Conservation (phyloP, 1,140 invertebrate species). For the Anagrus nilaparvatae region DNA sequence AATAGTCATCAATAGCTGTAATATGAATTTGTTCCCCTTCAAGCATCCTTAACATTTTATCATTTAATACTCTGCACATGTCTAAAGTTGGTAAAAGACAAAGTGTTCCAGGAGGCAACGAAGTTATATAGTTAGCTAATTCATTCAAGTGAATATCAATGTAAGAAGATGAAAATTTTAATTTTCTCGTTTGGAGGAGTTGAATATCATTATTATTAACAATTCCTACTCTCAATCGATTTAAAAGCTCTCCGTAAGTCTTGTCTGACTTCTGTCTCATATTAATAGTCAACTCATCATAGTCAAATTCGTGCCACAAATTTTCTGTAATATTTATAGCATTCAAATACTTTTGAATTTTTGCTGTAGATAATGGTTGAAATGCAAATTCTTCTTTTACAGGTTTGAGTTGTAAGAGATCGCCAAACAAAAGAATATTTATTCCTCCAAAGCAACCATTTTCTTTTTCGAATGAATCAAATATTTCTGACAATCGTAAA, state of each 20-base stretch:
- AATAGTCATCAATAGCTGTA: conserved; percentile 17
- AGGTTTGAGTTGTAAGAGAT: conserved; percentile 25
- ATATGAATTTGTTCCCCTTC: conserved; percentile 19
- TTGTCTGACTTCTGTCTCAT: conserved; percentile 18
- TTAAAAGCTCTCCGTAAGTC: conserved; percentile 16
- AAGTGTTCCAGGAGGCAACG: conserved; percentile 14
- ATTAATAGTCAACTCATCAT: conserved; percentile 21
- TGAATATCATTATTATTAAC: conserved; percentile 17
- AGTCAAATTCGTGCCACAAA: conserved; percentile 18
- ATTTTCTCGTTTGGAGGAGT: conserved; percentile 13
- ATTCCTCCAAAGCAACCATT: conserved; percentile 19
- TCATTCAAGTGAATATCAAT: conserved; percentile 12
- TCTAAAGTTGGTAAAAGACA: conserved; percentile 18
- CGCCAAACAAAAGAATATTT: conserved; percentile 21
- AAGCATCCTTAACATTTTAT: conserved; percentile 20
- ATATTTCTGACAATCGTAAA: conserved; percentile 19
- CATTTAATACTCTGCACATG: conserved; percentile 18
- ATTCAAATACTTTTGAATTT: conserved; percentile 19
- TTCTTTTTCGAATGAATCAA: conserved; percentile 12
- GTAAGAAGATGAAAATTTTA: conserved; percentile 10
- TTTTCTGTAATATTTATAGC: conserved; percentile 13
- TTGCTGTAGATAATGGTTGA: conserved; percentile 14
- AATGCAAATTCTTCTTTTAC: conserved; percentile 21
- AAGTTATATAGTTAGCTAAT: conserved; percentile 19
- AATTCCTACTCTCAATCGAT: conserved; percentile 20